phyloP scores from a whole-genome alignment of 2,888 invertebrate species.

The Drosophila subquinaria region DNA sequence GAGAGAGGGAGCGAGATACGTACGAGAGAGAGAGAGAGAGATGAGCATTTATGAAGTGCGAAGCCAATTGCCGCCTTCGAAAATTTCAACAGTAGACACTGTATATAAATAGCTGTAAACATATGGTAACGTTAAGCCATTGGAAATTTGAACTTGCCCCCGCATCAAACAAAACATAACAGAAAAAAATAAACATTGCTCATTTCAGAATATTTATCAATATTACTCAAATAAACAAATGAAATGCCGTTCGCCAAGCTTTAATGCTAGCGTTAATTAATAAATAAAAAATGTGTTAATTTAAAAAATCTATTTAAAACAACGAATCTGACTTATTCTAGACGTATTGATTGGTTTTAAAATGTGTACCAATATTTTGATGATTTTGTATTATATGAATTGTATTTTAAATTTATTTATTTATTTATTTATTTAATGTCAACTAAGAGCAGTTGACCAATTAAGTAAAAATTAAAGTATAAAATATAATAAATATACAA shows the following conservation, averaged over 20 bases:
- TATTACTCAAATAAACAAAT: constrained; percentile 68
- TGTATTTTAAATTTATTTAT: background rate
- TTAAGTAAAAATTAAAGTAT: too few species aligned
- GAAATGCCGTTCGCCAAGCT: constrained; percentile 33
- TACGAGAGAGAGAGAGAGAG: background rate
- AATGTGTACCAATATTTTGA: background rate
- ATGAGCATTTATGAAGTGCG: constrained; percentile 72
- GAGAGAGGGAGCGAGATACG: background rate
- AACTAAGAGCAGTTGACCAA: too few species aligned
- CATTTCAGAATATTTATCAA: constrained; percentile 49
- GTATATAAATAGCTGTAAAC: constrained; percentile 49
- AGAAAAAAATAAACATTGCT: constrained; percentile 36
- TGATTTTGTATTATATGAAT: background rate
- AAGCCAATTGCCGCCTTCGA: constrained; percentile 68
- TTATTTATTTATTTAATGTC: too few species aligned
- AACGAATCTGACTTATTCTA: constrained; percentile 4
- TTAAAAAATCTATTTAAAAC: constrained; percentile 3
- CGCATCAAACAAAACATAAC: constrained; percentile 21
- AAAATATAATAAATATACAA: too few species aligned
- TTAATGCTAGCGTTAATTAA: constrained; percentile 58
- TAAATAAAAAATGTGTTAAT: constrained; percentile 33
- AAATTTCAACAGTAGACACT: constrained; percentile 54
- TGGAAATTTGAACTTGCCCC: constrained; percentile 58
- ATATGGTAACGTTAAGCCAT: constrained; percentile 43
- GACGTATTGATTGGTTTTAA: background rate